Percentiles rank a stretch among this genome's conserved stretches.
Evolutionary conservation across 1,140 invertebrate species (phyloP).

Genomic region (Drosophila saltans): DNA sequence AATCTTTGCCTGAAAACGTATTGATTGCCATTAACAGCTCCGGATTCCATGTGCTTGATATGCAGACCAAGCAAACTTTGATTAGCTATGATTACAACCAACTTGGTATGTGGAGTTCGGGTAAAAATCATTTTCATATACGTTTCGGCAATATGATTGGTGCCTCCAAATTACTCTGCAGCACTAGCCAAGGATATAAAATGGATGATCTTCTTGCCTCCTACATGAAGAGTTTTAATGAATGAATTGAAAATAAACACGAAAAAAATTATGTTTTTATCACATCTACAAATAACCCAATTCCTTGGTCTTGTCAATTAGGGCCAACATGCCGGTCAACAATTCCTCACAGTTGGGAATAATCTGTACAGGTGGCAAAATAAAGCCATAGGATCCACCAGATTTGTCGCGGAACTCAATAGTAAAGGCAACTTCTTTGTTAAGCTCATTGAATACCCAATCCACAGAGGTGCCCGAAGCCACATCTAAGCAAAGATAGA

Average conservation of each 20-base stretch:
- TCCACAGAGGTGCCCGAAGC: conserved; percentile 87
- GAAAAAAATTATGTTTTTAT: background rate
- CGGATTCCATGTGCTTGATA: conserved; percentile 95
- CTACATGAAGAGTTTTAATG: conserved; percentile 86
- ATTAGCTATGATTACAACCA: conserved; percentile 92
- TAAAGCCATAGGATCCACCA: conserved; percentile 91
- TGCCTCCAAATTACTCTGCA: conserved; percentile 94
- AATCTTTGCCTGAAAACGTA: conserved; percentile 92
- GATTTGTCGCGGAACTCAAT: conserved; percentile 86
- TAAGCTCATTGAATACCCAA: conserved; percentile 86
- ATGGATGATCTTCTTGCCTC: conserved; percentile 98
- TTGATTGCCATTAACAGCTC: conserved; percentile 95
- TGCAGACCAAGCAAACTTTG: conserved; percentile 89
- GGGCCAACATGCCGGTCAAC: conserved; percentile 89
- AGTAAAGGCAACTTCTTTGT: conserved; percentile 86
- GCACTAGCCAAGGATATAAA: conserved; percentile 97
- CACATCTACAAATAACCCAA: conserved; percentile 54
- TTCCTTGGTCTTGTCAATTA: conserved; percentile 84
- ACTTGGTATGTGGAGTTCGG: conserved; percentile 96
- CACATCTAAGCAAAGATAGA: conserved; percentile 46
- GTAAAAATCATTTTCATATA: conserved; percentile 97
- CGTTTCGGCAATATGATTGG: conserved; percentile 94
- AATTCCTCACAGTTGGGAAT: conserved; percentile 92
- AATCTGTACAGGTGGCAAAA: conserved; percentile 93
- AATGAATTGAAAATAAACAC: conserved; percentile 17